A percentile compares a stretch with the other conserved stretches of the same genome.
Conservation (phyloP, 2,888 invertebrate species). For the Cremastinae sp. region DNA sequence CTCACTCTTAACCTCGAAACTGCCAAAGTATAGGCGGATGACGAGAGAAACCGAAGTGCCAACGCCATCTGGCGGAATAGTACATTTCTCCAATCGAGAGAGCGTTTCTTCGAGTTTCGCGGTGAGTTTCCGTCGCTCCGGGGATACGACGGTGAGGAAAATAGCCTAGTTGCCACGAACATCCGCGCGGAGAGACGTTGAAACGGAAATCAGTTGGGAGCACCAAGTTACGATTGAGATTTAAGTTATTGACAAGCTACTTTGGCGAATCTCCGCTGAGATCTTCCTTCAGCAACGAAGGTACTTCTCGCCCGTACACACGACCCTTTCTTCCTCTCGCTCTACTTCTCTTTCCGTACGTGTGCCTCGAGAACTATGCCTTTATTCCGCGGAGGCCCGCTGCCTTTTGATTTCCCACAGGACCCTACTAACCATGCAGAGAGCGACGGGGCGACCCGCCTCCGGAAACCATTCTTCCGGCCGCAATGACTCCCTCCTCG, state of each 20-base stretch:
- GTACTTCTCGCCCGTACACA: constrained; percentile 19
- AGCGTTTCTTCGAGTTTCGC: too few relatives aligned
- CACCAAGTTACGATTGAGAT: constrained; percentile 79
- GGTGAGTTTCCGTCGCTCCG: constrained; percentile 5
- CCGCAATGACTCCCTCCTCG: constrained; percentile 76
- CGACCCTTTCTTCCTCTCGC: neutral
- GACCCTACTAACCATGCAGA: constrained; percentile 63
- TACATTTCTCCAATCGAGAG: constrained; percentile 6
- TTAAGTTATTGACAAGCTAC: constrained; percentile 80
- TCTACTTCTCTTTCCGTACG: neutral
- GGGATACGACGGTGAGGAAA: constrained; percentile 13
- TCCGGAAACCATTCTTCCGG: constrained; percentile 78
- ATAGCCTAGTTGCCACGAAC: too few relatives aligned
- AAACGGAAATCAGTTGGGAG: constrained; percentile 77
- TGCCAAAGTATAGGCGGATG: neutral
- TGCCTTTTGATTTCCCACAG: constrained; percentile 79
- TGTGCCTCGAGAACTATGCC: constrained; percentile 58
- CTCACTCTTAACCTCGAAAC: neutral
- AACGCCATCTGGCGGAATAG: constrained; percentile 11
- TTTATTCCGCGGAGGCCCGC: constrained; percentile 74
- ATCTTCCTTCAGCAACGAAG: constrained; percentile 47
- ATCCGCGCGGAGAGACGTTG: constrained; percentile 59
- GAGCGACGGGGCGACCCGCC: constrained; percentile 44
- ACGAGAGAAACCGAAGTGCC: constrained; percentile 6
- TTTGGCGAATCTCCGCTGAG: constrained; percentile 76